These are phyloP conservation scores for Sarcophaga bullata DNA, from an alignment of 1,140 invertebrate genomes.

Conservation along the genomic window DNA sequence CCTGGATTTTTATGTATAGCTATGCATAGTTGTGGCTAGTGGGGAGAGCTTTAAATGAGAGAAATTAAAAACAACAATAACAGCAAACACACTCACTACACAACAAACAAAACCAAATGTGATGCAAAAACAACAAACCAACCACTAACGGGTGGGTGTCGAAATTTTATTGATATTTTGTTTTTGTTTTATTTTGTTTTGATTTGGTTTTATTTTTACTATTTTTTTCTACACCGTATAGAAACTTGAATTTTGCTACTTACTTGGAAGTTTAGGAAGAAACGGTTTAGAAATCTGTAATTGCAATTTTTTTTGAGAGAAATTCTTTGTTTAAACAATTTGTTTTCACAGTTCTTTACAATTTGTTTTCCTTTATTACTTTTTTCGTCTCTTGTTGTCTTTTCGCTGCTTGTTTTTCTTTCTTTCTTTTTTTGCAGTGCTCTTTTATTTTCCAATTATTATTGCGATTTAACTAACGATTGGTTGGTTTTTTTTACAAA, in stretches of 20 bases:
- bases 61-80: not conserved
- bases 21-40: not conserved
- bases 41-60: not conserved
- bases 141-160: not conserved
- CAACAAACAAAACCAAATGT: not conserved
- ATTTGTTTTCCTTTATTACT: not conserved
- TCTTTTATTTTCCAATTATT: conserved; percentile 16
- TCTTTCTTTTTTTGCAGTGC: not conserved
- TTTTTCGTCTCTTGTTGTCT: not conserved
- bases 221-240: not conserved
- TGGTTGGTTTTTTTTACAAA: not conserved
- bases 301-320: not conserved
- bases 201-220: not conserved
- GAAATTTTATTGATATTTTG: conserved; percentile 25
- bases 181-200: conserved; percentile 4
- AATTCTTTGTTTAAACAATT: not conserved
- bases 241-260: not conserved
- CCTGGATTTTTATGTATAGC: not conserved
- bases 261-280: not conserved
- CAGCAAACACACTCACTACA: not conserved
- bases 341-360: not conserved
- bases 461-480: not conserved
- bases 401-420: conserved; percentile 8
- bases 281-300: not conserved
- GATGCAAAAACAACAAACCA: not conserved